A percentile compares a stretch with the other conserved stretches of the same genome.
phyloP scores from a whole-genome alignment of 2,888 invertebrate genomes.

The Lottia scabra region DNA sequence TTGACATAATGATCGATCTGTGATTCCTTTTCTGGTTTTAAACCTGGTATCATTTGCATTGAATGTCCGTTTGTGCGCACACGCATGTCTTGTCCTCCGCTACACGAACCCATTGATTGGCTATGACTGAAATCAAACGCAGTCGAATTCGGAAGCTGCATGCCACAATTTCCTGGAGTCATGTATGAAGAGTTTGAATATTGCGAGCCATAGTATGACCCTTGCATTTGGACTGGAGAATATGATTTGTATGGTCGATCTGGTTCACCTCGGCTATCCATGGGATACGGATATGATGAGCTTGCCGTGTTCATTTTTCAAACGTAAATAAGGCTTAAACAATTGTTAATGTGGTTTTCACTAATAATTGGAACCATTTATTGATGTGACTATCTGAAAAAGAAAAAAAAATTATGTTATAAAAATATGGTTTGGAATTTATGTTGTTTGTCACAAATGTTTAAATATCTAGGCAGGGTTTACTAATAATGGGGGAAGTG shows the following conservation, averaged over 20 bases:
- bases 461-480: too few relatives aligned
- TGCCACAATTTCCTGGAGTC: constrained; percentile 14
- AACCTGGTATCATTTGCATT: background rate
- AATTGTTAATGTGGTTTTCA: too few relatives aligned
- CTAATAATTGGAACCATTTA: too few relatives aligned
- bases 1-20: background rate
- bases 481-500: too few relatives aligned
- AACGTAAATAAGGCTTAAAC: too few relatives aligned
- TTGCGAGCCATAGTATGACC: constrained; percentile 14
- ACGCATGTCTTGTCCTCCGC: constrained; percentile 7
- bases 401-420: too few relatives aligned
- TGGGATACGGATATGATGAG: background rate
- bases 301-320: background rate
- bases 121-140: background rate
- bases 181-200: constrained; percentile 17
- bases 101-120: constrained; percentile 6
- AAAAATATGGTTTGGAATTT: too few relatives aligned
- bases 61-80: constrained; percentile 2
- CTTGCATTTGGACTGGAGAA: constrained; percentile 8
- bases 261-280: constrained; percentile 5
- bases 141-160: constrained; percentile 16
- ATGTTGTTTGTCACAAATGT: too few relatives aligned
- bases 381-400: too few relatives aligned
- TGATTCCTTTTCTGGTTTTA: background rate
- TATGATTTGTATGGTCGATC: constrained; percentile 19